Evolutionary conservation across 2,797 vertebrate genomes (phyloP), one percentile per base, ranked within the genome.

Genomic region (Dipus sagitta): DNA sequence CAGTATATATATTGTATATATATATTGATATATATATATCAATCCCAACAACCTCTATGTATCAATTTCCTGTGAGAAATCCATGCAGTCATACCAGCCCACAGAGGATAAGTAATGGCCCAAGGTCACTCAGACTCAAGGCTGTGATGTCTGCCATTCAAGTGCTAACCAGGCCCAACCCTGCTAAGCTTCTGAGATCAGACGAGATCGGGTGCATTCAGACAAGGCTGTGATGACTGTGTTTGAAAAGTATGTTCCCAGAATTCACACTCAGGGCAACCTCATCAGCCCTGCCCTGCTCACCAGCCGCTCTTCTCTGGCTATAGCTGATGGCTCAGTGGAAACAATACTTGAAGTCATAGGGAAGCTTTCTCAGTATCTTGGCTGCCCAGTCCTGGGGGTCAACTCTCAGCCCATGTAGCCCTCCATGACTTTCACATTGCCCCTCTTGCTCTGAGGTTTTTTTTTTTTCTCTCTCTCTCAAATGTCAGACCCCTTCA

Each of bases 41-140:
- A 58, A 58, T 58, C 54, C 13, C 54, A 58, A 58, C 54, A 58
- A 72, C 26, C 17, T 17, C 1, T 12, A 1, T 86, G 42, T 75
- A 58, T 88, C 90, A 91, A 34, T 90, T 80, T 94, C 88, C 88
- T 92, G 62, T 74, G 18, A 87, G 84, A 90, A 91, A 84, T 52
- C 78, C 60, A 62, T 13, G 8, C 23, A 82, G 52, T 65, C 34
- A 54, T 10, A 64, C 11, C 70, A 47, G 62, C 58, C 47, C 28
- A 18, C 83, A 81, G 23, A 78, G 42, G 9, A 26, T 86, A 88
- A 72, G 20, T 23, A 54, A 70, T 86, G 38, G 11, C 54, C 42
- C 21, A 72, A 28, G 34, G 26, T 75, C 26, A 38, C 68, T 65
- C 70, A 34, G 54, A 76, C 11, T 7, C 23, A 58, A 14, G 18